These are phyloP conservation scores for Gambelia wislizenii DNA, from an alignment of 2,797 vertebrate genomes.

Conservation along the genomic window DNA sequence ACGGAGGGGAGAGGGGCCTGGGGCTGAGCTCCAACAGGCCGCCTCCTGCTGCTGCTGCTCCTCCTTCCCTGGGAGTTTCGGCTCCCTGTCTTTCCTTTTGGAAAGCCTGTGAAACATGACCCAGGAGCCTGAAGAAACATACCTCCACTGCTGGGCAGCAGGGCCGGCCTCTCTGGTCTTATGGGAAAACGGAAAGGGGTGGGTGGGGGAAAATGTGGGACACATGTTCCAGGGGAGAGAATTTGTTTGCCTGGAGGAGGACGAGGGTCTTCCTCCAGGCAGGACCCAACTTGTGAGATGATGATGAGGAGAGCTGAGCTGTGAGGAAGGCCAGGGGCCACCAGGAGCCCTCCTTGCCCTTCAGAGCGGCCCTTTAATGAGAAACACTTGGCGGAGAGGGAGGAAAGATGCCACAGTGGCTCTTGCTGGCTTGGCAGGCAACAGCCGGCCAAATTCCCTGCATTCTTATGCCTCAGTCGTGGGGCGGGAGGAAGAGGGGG, in stretches of 20 bases:
- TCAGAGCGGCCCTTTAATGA: too few relatives aligned
- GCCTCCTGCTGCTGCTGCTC: background rate
- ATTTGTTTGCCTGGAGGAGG: fast-evolving
- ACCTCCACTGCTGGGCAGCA: background rate
- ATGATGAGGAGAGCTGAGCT: background rate
- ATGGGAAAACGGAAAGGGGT: background rate
- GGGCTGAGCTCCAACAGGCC: constrained; percentile 25
- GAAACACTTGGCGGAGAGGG: background rate
- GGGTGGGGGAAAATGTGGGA: background rate
- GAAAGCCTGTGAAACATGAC: background rate
- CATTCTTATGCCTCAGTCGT: background rate
- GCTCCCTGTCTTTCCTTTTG: too few relatives aligned
- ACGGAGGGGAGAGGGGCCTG: background rate
- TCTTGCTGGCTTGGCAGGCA: fast-evolving
- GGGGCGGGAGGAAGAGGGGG: background rate
- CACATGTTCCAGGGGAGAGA: background rate
- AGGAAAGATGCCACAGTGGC: background rate
- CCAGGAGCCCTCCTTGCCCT: background rate
- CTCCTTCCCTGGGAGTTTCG: background rate
- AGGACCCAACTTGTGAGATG: too few relatives aligned
- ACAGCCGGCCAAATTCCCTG: background rate
- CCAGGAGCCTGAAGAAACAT: background rate
- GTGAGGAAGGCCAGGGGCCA: background rate
- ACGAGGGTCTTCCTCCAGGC: too few relatives aligned
- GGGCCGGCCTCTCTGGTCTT: background rate